Conservation (phyloP, 2,888 invertebrate genomes). For the Germaria angustata region DNA sequence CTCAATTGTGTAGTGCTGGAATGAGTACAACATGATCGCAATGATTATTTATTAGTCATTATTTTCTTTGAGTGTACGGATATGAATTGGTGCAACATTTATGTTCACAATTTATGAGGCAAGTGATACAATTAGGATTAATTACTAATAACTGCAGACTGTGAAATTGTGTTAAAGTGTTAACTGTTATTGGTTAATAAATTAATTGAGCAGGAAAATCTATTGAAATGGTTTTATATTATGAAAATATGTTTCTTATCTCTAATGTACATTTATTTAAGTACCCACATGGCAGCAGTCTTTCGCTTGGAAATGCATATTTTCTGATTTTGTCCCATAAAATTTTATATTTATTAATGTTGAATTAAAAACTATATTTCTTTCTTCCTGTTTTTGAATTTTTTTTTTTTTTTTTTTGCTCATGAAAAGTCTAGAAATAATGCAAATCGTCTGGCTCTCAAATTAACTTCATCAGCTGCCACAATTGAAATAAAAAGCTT, state of each 20-base stretch:
- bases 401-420: not conserved
- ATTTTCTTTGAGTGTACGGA: no score
- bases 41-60: no score
- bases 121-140: slow-evolving; percentile 5
- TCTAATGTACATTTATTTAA: not conserved
- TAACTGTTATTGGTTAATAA: slow-evolving; percentile 3
- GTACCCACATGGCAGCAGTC: not conserved
- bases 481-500: not conserved
- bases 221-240: not conserved
- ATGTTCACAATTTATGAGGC: not conserved
- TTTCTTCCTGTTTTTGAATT: slow-evolving; percentile 42
- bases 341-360: not conserved
- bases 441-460: not conserved
- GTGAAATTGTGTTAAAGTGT: slow-evolving; percentile 1
- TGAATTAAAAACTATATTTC: not conserved
- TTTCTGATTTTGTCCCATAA: slow-evolving; percentile 2
- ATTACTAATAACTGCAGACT: not conserved
- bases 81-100: not conserved
- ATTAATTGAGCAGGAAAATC: not conserved
- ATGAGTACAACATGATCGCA: no score
- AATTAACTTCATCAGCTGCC: not conserved
- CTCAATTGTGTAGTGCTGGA: no score
- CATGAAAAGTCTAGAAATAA: not conserved
- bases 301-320: slow-evolving; percentile 28
- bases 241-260: not conserved